phyloP scores from a whole-genome alignment of 2,888 invertebrate species.

The Rhyacophila evoluta region DNA sequence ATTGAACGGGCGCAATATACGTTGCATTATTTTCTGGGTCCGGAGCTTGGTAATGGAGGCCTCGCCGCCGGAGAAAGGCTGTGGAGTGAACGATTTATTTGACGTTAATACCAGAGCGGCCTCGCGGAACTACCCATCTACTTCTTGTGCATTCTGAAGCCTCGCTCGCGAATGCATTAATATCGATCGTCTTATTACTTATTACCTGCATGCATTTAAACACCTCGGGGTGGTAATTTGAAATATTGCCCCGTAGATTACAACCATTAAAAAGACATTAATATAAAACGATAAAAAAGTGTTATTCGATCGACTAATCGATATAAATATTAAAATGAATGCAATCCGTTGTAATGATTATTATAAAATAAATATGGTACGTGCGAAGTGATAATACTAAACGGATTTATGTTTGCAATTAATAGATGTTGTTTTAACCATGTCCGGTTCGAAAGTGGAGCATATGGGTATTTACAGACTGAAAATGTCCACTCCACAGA shows the following conservation, averaged over 20 bases:
- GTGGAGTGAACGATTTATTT: constrained; percentile 48
- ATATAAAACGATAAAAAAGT: too few species aligned
- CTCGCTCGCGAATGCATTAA: constrained; percentile 28
- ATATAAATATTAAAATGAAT: too few species aligned
- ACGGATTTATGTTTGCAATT: too few species aligned
- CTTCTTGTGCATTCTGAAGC: background rate
- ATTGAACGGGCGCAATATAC: constrained; percentile 17
- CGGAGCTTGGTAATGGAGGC: constrained; percentile 28
- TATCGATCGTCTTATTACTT: constrained; percentile 11
- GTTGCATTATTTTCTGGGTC: constrained; percentile 41
- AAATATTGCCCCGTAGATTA: background rate
- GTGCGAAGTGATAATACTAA: too few species aligned
- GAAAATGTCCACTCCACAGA: too few species aligned
- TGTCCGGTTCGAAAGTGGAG: too few species aligned
- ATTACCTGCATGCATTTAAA: constrained; percentile 20
- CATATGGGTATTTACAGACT: too few species aligned
- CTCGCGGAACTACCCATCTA: background rate
- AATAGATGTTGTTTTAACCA: too few species aligned
- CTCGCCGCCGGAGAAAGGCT: constrained; percentile 32
- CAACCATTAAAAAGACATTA: background rate
- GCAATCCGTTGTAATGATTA: too few species aligned
- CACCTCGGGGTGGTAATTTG: background rate
- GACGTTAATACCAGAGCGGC: constrained; percentile 46
- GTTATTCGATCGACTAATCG: too few species aligned
- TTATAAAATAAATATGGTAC: too few species aligned